Conservation (phyloP, 2,888 invertebrate genomes). For the Ecdyonurus torrentis region DNA sequence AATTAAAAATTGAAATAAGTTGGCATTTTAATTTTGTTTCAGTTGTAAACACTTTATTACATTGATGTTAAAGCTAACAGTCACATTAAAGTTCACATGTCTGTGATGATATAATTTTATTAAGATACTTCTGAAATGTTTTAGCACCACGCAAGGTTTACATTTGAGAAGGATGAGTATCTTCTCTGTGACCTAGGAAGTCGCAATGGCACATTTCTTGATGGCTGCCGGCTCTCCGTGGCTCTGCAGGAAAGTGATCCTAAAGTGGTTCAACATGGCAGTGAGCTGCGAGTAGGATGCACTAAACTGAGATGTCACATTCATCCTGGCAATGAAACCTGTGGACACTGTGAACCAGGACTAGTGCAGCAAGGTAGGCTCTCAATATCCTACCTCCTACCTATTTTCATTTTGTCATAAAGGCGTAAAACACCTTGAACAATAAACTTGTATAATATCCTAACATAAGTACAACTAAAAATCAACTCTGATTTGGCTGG, state of each 20-base stretch:
- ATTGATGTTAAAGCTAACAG: too few species aligned
- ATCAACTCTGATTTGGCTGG: too few species aligned
- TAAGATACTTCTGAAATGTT: slow-evolving; percentile 13
- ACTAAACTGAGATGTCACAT: slow-evolving; percentile 69
- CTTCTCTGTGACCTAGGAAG: slow-evolving; percentile 64
- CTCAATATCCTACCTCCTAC: too few species aligned
- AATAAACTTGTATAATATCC: too few species aligned
- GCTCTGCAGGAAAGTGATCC: slow-evolving; percentile 51
- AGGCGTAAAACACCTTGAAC: too few species aligned
- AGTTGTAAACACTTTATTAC: too few species aligned
- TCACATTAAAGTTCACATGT: not conserved
- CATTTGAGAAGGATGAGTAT: slow-evolving; percentile 40
- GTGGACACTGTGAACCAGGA: slow-evolving; percentile 88
- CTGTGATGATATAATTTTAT: not conserved
- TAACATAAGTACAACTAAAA: too few species aligned
- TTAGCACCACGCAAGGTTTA: slow-evolving; percentile 54
- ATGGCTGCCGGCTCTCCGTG: slow-evolving; percentile 54
- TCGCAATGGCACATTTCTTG: slow-evolving; percentile 69
- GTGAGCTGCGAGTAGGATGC: slow-evolving; percentile 46
- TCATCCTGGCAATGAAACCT: slow-evolving; percentile 75
- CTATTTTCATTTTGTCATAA: too few species aligned
- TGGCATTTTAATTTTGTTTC: too few species aligned
- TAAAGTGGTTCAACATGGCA: slow-evolving; percentile 42
- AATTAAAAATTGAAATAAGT: too few species aligned
- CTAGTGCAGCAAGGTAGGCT: slow-evolving; percentile 34